Conservation (phyloP, 92 coral and sea anemone species). For the Actinostola sp. region DNA sequence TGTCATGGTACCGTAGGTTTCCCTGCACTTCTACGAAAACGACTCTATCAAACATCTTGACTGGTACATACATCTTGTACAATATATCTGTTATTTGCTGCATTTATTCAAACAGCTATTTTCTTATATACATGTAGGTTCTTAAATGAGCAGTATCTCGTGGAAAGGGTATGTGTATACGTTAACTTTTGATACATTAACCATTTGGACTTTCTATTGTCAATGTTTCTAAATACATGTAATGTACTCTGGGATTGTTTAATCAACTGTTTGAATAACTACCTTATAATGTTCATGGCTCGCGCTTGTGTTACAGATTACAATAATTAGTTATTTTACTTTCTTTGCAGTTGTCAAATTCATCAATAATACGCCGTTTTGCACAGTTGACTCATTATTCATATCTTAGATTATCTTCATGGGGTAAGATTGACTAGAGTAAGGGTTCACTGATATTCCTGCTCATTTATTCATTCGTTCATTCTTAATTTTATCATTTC, state of each 20-base stretch:
- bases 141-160: slow-evolving; percentile 12
- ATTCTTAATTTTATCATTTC: no score
- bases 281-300: background rate
- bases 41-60: background rate
- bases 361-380: slow-evolving; percentile 59
- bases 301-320: background rate
- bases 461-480: background rate
- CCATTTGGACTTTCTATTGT: background rate
- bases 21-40: no score
- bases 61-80: no score
- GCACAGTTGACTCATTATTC: slow-evolving; percentile 63
- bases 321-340: background rate
- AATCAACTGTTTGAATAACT: no score
- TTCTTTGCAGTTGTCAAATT: slow-evolving; percentile 45
- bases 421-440: slow-evolving; percentile 60
- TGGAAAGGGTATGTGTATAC: slow-evolving; percentile 18
- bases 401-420: slow-evolving; percentile 35
- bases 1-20: no score
- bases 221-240: background rate
- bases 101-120: no score
- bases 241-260: no score
- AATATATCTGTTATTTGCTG: no score
- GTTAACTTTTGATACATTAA: background rate
- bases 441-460: no score
- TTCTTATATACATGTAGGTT: no score